Evolutionary conservation across 2,113 vertebrate species (phyloP), one percentile per base, ranked within the genome.

Genomic region (Sturnus vulgaris): DNA sequence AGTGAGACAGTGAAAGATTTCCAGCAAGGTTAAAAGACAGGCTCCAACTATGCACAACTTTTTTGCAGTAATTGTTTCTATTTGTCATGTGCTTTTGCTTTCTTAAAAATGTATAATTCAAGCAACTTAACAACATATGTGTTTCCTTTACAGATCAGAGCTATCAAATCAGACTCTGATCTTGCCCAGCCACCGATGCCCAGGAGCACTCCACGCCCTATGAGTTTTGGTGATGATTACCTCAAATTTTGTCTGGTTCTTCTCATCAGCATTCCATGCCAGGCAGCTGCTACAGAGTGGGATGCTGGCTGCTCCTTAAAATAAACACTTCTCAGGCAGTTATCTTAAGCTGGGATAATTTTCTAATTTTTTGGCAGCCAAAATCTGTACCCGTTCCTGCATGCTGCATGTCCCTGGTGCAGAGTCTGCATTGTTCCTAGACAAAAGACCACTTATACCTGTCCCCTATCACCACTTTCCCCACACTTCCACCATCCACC

Each of bases 181-280:
- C 44, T 68, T 60, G 19, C 22, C 11, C 20, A 52, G 13, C 5
- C 20, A 37, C 28, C n/a, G 15, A 7, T 1, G 1, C 10, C 8
- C 10, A 57, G 44, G 25, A 49, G 9, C 1, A 0, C 19, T 55
- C 21, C 0, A 1, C 3, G 2, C 22, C 12, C 25, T 57, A 6
- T n/a, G 39, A 40, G 12, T 25, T 77, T 50, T 65, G 30, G 21
- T 52, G 30, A 30, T 10, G 15, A 15, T 75, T 75, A 37, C 4
- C 27, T 60, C 37, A 52, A 33, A 27, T 27, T 37, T 23, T 59
- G 3, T 23, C 53, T 64, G 6, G 37, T 57, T 53, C 47, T 57
- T 53, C 28, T 68, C 31, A 68, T 84, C n/a, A 49, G 37, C 12
- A 10, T 61, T 12, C 33, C 15, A 28, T 1, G 5, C 27, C 1